These are phyloP conservation scores for Crematogaster levior DNA, from an alignment of 2,888 invertebrate genomes.

Conservation along the genomic window DNA sequence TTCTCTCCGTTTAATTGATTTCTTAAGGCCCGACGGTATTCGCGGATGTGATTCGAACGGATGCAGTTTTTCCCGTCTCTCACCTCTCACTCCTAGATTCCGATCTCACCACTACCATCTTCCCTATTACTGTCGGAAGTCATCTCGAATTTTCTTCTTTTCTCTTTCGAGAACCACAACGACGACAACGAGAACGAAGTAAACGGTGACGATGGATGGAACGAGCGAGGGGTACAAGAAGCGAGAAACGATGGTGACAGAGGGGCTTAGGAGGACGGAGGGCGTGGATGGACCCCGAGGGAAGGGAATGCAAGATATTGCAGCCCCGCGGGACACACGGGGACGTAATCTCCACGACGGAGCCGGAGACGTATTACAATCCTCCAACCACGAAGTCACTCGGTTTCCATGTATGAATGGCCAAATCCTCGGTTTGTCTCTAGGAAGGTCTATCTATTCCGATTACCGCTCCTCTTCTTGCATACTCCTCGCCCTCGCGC, in stretches of 20 bases:
- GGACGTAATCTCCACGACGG: conserved; percentile 85
- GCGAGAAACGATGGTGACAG: conserved; percentile 57
- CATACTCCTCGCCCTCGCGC: conserved; percentile 61
- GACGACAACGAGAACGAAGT: conserved; percentile 55
- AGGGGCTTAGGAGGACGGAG: conserved; percentile 52
- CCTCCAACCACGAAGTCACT: conserved; percentile 81
- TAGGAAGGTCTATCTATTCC: conserved; percentile 83
- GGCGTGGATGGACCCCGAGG: conserved; percentile 69
- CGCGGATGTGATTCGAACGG: conserved; percentile 77
- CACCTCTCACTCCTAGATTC: conserved; percentile 59
- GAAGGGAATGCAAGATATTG: conserved; percentile 85
- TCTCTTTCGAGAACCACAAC: conserved; percentile 63
- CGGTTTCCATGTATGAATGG: conserved; percentile 82
- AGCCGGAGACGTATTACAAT: conserved; percentile 83
- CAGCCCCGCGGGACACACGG: conserved; percentile 85
- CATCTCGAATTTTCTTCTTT: conserved; percentile 67
- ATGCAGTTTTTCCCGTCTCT: conserved; percentile 77
- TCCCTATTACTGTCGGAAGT: conserved; percentile 44
- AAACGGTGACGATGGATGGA: conserved; percentile 63
- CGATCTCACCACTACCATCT: conserved; percentile 49
- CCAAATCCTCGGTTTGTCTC: conserved; percentile 84
- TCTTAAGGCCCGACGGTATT: conserved; percentile 84
- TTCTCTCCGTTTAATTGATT: conserved; percentile 76
- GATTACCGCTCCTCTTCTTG: conserved; percentile 76
- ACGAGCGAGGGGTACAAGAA: conserved; percentile 58